Conservation (phyloP, 1,140 invertebrate genomes). For the Caenorhabditis brenneri region DNA sequence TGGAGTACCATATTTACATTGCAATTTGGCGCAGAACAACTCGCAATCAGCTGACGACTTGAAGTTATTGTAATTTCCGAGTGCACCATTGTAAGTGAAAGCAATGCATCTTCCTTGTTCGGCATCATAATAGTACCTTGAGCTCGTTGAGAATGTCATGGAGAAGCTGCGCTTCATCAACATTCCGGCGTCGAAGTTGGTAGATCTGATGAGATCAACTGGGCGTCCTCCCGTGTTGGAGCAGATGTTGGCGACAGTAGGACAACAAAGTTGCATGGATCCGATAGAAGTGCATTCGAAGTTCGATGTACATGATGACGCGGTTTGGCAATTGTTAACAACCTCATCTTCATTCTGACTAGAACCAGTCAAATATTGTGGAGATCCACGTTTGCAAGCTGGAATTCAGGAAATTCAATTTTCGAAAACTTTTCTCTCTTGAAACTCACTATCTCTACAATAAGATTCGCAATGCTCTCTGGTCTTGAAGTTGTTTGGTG, state of each 20-base stretch:
- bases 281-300: constrained; percentile 69
- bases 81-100: constrained; percentile 65
- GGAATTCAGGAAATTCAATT: constrained; percentile 3
- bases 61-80: constrained; percentile 71
- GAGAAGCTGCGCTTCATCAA: constrained; percentile 49
- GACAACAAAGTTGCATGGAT: constrained; percentile 69
- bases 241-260: constrained; percentile 66
- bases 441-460: constrained; percentile 67
- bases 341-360: constrained; percentile 68
- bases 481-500: constrained; percentile 70
- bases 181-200: constrained; percentile 64
- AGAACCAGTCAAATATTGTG: constrained; percentile 66
- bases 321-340: constrained; percentile 66
- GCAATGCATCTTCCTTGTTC: constrained; percentile 68
- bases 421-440: neutral
- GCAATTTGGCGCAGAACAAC: constrained; percentile 69
- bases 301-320: constrained; percentile 63
- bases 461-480: constrained; percentile 69
- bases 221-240: constrained; percentile 63
- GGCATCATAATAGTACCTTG: constrained; percentile 68
- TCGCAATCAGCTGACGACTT: constrained; percentile 67
- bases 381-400: constrained; percentile 70
- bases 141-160: constrained; percentile 47
- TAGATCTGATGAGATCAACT: constrained; percentile 62
- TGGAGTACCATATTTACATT: constrained; percentile 68